Base-by-base conservation (phyloP, 1,140 invertebrate genomes). In the Metaphire vulgaris region DNA sequence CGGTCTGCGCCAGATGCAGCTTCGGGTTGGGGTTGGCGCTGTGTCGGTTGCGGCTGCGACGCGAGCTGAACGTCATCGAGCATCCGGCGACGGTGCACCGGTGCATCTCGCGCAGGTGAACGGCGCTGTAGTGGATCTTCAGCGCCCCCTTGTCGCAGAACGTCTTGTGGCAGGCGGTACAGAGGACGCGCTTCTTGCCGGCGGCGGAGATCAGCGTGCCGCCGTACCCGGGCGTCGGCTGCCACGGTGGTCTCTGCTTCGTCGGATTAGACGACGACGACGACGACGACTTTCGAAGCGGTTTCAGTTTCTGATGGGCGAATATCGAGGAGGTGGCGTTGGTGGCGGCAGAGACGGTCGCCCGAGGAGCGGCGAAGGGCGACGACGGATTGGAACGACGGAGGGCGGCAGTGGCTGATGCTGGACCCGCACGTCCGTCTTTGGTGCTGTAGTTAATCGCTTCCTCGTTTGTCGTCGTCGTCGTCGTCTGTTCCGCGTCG, bases 81-180 rank as follows among this genome's bases (percentile, higher is more conserved):
- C 97, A 99, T 0, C 97, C 97, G 82, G 95, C 93, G 0, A 99
- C 95, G 0, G 96, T 98, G 84, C 97, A 99, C 85, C 96, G 96
- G 86, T 99, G 97, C 97, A 99, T 99, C 88, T 99, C 98, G 28
- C 95, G 75, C 65, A 79, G 85, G 86, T 99, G 98, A 2, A 99
- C 98, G 0, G 98, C 97, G 69, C 96, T 98, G 83, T 98, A 99
- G 84, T 99, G 98, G 30, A 99, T 99, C 87, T 99, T 99, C 0
- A 99, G 88, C 0, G 98, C 98, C 66, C 86, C 86, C 88, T 99
- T 99, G 88, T 99, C 98, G 89, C 98, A 99, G 87, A 99, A 99
- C 33, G 97, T 99, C 86, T 99, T 99, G 72, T 98, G 88, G 84
- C 98, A 99, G 34, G 97, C 95, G 82, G 97, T 96, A 86, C 98